These are phyloP conservation scores for Puma concolor DNA, from an alignment of 2,113 vertebrate species.

Conservation along the genomic window DNA sequence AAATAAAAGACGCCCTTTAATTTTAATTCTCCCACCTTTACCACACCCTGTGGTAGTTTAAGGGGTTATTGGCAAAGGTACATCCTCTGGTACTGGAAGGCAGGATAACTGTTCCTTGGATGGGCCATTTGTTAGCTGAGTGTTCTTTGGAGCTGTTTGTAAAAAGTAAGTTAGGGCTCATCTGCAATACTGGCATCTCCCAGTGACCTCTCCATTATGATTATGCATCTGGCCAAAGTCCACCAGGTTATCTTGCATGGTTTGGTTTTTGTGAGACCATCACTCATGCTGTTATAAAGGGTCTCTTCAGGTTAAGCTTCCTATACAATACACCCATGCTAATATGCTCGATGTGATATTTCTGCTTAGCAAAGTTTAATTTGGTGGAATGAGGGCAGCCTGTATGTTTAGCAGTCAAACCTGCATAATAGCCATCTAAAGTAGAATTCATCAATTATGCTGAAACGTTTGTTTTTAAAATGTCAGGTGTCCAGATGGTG, in stretches of 20 bases:
- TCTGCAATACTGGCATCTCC: neutral
- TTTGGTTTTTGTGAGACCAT: neutral
- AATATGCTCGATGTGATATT: neutral
- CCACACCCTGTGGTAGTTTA: neutral
- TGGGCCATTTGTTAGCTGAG: neutral
- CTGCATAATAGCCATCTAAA: slow-evolving; percentile 32
- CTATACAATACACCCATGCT: neutral
- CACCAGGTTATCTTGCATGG: neutral
- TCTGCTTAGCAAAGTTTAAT: slow-evolving; percentile 44
- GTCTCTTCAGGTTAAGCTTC: neutral
- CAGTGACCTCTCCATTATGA: neutral
- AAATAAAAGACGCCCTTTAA: neutral
- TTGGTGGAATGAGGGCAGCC: slow-evolving; percentile 15
- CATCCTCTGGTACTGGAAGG: neutral
- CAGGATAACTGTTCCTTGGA: neutral
- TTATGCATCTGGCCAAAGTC: neutral
- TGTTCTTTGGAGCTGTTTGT: neutral
- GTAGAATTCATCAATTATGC: slow-evolving; percentile 67
- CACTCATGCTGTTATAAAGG: neutral
- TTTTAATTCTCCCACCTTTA: neutral
- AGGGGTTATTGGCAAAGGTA: neutral
- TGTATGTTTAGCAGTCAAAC: neutral
- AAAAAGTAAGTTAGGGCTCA: neutral
- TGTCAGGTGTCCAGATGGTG: slow-evolving; percentile 67
- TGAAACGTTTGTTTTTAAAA: slow-evolving; percentile 72